Conservation (phyloP, 2,888 invertebrate genomes). For the Habroteleia sp. region DNA sequence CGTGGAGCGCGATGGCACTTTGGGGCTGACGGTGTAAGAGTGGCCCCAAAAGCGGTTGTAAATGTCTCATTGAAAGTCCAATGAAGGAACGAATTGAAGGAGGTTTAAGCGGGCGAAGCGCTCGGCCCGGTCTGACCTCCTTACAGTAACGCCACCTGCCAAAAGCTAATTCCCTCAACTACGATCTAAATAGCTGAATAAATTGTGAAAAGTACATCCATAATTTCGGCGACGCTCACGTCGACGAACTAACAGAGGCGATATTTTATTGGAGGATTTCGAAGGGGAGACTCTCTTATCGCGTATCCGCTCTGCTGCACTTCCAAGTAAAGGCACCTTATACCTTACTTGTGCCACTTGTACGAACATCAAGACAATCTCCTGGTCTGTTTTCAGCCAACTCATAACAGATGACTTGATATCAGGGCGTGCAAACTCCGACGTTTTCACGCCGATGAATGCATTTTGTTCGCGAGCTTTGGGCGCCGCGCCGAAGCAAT, state of each 20-base stretch:
- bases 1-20: slow-evolving; percentile 47
- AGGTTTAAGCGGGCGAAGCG: slow-evolving; percentile 40
- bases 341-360: slow-evolving; percentile 66
- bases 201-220: slow-evolving; percentile 72
- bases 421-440: slow-evolving; percentile 45
- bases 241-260: slow-evolving; percentile 50
- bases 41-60: slow-evolving; percentile 65
- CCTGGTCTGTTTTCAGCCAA: slow-evolving; percentile 60
- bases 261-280: slow-evolving; percentile 53
- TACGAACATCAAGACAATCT: slow-evolving; percentile 62
- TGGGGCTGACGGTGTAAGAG: slow-evolving; percentile 50
- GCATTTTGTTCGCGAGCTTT: slow-evolving; percentile 39
- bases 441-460: slow-evolving; percentile 54
- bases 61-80: slow-evolving; percentile 74
- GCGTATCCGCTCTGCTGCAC: slow-evolving; percentile 77
- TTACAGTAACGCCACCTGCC: slow-evolving; percentile 55
- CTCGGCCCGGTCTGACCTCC: slow-evolving; percentile 40
- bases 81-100: slow-evolving; percentile 60
- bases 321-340: slow-evolving; percentile 75
- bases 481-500: slow-evolving; percentile 7
- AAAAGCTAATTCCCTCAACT: slow-evolving; percentile 66
- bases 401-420: slow-evolving; percentile 63
- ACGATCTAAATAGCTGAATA: slow-evolving; percentile 78
- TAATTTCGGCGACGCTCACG: slow-evolving; percentile 56
- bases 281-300: slow-evolving; percentile 78